phyloP scores from a whole-genome alignment of 2,113 vertebrate species.

The Thamnaconus septentrionalis region DNA sequence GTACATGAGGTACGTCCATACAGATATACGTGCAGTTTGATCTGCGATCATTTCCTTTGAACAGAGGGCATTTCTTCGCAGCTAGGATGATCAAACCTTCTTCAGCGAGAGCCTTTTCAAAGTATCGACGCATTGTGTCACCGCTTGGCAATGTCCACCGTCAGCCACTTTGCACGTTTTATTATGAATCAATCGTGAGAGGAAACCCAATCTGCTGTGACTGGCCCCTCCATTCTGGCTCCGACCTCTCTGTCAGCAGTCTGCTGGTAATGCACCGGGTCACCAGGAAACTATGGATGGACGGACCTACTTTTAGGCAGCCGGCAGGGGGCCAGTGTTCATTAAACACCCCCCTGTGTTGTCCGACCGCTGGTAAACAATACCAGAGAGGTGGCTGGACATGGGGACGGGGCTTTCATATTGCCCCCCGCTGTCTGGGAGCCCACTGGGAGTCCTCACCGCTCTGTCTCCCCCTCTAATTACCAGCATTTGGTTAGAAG shows the following conservation, averaged over 20 bases:
- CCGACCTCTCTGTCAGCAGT: conserved; percentile 41
- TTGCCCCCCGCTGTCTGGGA: conserved; percentile 40
- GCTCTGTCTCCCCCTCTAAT: conserved; percentile 51
- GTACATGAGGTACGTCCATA: too few relatives aligned
- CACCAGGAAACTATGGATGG: conserved; percentile 48
- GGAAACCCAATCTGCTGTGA: conserved; percentile 30
- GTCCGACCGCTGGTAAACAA: conserved; percentile 53
- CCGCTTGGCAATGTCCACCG: conserved; percentile 1
- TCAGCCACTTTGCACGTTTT: conserved; percentile 17
- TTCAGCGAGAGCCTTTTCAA: too few relatives aligned
- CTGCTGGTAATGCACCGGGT: conserved; percentile 38
- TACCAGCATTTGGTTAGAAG: conserved; percentile 42
- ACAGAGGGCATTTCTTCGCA: too few relatives aligned
- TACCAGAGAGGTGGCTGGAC: conserved; percentile 43
- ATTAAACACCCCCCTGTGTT: conserved; percentile 57
- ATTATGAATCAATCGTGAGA: conserved; percentile 28
- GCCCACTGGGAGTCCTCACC: conserved; percentile 47
- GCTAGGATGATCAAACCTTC: too few relatives aligned
- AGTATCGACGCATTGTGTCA: conserved; percentile 13
- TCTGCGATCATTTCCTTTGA: too few relatives aligned
- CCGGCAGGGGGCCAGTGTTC: conserved; percentile 48
- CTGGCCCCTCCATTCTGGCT: conserved; percentile 29
- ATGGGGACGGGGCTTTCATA: conserved; percentile 52
- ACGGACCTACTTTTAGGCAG: conserved; percentile 49
- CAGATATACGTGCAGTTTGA: too few relatives aligned